Evolutionary conservation across 1,140 invertebrate genomes (phyloP).

Genomic region (Metopolophium dirhodum): DNA sequence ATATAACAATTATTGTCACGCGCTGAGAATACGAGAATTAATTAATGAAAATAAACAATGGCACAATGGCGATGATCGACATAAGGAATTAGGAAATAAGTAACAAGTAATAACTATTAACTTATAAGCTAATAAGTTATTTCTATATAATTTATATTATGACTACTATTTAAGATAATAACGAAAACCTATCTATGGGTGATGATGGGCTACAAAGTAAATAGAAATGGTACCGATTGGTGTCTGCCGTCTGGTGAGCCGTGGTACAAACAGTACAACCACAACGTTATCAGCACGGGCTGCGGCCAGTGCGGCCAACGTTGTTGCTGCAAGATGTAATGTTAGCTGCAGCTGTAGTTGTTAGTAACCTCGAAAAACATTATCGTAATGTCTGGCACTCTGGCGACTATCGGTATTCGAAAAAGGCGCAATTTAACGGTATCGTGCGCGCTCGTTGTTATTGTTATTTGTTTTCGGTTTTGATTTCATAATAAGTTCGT

Average conservation of each 20-base stretch:
- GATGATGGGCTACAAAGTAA: too few relatives aligned
- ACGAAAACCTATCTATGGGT: not conserved
- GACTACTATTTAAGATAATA: not conserved
- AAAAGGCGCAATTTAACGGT: conserved; percentile 19
- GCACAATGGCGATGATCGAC: not conserved
- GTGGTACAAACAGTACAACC: too few relatives aligned
- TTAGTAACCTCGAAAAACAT: not conserved
- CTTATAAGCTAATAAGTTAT: not conserved
- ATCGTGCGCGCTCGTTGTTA: not conserved
- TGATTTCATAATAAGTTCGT: not conserved
- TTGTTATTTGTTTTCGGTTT: not conserved
- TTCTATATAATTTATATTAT: not conserved
- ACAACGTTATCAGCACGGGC: not conserved
- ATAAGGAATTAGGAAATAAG: not conserved
- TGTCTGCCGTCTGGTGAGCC: too few relatives aligned
- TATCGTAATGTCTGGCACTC: not conserved
- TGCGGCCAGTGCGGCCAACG: not conserved
- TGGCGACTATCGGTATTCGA: not conserved
- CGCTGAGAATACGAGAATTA: not conserved
- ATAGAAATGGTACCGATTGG: too few relatives aligned
- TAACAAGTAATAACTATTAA: not conserved
- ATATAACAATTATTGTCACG: not conserved
- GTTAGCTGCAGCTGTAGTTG: too few relatives aligned
- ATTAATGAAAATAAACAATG: not conserved
- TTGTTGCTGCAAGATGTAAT: not conserved